Evolutionary conservation across 2,113 vertebrate genomes (phyloP).

Genomic region (Hyla sarda): DNA sequence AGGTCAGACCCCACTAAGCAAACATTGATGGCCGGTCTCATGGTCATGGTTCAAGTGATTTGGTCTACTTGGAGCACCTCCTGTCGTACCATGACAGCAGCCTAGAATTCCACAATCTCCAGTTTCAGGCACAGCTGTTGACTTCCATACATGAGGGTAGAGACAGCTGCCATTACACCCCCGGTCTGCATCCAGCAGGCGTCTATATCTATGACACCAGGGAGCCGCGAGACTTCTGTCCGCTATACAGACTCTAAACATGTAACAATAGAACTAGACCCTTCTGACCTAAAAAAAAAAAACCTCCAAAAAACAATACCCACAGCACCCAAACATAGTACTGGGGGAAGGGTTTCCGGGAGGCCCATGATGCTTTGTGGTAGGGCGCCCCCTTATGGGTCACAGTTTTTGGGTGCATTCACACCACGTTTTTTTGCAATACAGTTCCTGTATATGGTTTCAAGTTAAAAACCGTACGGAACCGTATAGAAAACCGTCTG

Average conservation of each 20-base stretch:
- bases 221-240: not conserved
- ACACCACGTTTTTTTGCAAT: too few relatives aligned
- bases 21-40: not conserved
- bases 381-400: too few relatives aligned
- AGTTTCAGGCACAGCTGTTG: slow-evolving; percentile 1
- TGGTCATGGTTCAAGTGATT: not conserved
- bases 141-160: not conserved
- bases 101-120: slow-evolving; percentile 17
- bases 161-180: slow-evolving; percentile 7
- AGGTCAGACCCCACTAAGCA: not conserved
- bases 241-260: not conserved
- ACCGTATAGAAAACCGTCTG: too few relatives aligned
- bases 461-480: too few relatives aligned
- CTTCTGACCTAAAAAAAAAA: not conserved
- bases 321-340: not conserved
- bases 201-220: not conserved
- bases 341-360: too few relatives aligned
- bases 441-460: too few relatives aligned
- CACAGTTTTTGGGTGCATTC: too few relatives aligned
- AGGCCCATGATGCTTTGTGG: too few relatives aligned
- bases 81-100: not conserved
- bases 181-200: not conserved
- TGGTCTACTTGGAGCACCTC: not conserved
- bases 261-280: not conserved
- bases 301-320: not conserved